Evolutionary conservation across 2,113 vertebrate genomes (phyloP).

Genomic region (Xenopus laevis): DNA sequence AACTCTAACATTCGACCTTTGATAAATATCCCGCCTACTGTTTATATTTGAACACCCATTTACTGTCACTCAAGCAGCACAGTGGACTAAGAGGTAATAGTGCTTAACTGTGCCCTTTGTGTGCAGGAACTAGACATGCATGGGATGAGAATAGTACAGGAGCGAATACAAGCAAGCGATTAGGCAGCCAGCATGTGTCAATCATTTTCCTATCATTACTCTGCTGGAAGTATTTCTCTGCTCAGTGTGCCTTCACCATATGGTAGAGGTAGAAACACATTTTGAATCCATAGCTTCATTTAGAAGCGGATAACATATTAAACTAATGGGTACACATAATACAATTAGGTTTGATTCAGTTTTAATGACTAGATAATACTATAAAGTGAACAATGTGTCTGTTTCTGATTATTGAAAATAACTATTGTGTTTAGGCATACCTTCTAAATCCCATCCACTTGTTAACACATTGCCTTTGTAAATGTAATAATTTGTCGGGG

Average conservation of each 20-base stretch:
- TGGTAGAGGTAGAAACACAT: slow-evolving; percentile 7
- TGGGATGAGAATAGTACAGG: background rate
- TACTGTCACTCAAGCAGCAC: too few relatives aligned
- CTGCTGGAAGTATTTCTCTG: slow-evolving; percentile 9
- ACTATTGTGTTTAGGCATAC: too few relatives aligned
- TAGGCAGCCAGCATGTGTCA: slow-evolving; percentile 31
- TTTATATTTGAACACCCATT: too few relatives aligned
- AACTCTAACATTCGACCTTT: too few relatives aligned
- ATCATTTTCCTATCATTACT: slow-evolving; percentile 37
- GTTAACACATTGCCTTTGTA: too few relatives aligned
- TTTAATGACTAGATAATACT: slow-evolving; percentile 29
- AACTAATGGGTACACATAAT: slow-evolving; percentile 10
- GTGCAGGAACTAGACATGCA: too few relatives aligned
- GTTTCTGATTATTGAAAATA: slow-evolving; percentile 4
- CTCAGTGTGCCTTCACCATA: slow-evolving; percentile 8
- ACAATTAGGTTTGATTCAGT: slow-evolving; percentile 28
- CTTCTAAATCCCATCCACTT: too few relatives aligned
- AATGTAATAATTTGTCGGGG: too few relatives aligned
- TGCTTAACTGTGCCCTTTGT: too few relatives aligned
- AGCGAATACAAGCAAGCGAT: slow-evolving; percentile 11
- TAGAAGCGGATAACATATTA: slow-evolving; percentile 22
- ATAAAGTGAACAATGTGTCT: slow-evolving; percentile 21
- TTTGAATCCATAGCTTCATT: slow-evolving; percentile 3
- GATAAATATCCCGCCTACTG: too few relatives aligned
- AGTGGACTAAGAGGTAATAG: too few relatives aligned